Conservation (phyloP, 2,888 invertebrate species). For the Ferdinandea cuprea region DNA sequence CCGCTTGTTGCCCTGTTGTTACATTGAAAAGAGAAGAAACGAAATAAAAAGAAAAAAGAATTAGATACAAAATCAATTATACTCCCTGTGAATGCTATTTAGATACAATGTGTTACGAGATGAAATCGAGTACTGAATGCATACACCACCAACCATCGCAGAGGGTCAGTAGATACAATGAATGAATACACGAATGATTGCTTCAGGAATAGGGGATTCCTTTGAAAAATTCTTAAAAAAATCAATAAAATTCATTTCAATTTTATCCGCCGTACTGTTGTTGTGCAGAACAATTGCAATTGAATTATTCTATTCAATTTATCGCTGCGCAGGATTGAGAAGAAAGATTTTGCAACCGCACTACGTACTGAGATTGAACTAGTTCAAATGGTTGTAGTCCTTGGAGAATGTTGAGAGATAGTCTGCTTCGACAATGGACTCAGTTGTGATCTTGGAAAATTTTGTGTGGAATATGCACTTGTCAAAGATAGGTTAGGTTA, state of each 20-base stretch:
- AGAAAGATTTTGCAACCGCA: too few relatives aligned
- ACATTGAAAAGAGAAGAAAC: conserved; percentile 20
- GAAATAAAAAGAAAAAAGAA: conserved; percentile 34
- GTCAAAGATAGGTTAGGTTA: too few relatives aligned
- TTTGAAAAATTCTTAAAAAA: background rate
- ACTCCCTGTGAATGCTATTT: conserved; percentile 23
- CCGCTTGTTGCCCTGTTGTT: conserved; percentile 89
- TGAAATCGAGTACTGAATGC: conserved; percentile 17
- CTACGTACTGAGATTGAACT: too few relatives aligned
- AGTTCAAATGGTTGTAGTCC: too few relatives aligned
- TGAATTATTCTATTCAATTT: background rate
- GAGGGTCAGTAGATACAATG: background rate
- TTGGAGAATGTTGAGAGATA: too few relatives aligned
- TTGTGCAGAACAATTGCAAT: conserved; percentile 1
- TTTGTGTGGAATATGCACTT: too few relatives aligned
- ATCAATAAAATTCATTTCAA: background rate
- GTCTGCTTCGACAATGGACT: too few relatives aligned
- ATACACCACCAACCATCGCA: conserved; percentile 1
- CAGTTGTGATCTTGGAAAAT: too few relatives aligned
- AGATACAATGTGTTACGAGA: conserved; percentile 19
- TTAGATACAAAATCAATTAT: conserved; percentile 66
- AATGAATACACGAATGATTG: conserved; percentile 7
- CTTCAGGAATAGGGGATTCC: background rate
- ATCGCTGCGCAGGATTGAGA: background rate
- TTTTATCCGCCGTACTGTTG: background rate